phyloP scores from a whole-genome alignment of 35 echinoderm and acorn worm genomes.

The Strongylocentrotus purpuratus region DNA sequence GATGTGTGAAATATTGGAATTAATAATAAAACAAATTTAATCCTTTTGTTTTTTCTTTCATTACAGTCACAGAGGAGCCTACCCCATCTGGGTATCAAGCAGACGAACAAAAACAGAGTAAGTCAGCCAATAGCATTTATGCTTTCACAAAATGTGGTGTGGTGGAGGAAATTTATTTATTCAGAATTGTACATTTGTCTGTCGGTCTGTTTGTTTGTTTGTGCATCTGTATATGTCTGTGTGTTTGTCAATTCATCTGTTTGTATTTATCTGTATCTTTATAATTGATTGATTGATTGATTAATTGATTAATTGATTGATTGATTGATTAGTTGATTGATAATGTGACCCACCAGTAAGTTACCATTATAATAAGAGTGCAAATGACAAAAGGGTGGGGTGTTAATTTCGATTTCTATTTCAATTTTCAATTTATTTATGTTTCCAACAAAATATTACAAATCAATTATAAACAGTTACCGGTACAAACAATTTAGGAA shows the following conservation, averaged over 20 bases:
- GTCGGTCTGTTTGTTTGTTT: not conserved
- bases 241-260: not conserved
- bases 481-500: too few species aligned
- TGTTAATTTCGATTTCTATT: too few species aligned
- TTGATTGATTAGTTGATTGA: not conserved
- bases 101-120: slow-evolving; percentile 78
- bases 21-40: too few species aligned
- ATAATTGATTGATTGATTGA: not conserved
- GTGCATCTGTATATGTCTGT: not conserved
- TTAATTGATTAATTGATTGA: not conserved
- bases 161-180: not conserved
- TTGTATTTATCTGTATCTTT: not conserved
- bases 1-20: not conserved
- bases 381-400: too few species aligned
- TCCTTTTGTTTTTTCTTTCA: slow-evolving; percentile 27
- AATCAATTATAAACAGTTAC: too few species aligned
- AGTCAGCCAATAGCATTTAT: slow-evolving; percentile 18
- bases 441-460: too few species aligned
- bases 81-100: slow-evolving; percentile 82
- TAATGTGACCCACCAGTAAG: too few species aligned
- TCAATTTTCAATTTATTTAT: too few species aligned
- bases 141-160: not conserved
- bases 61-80: slow-evolving; percentile 84
- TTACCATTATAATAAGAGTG: too few species aligned
- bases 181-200: not conserved